phyloP scores from a whole-genome alignment of 2,888 invertebrate species.

The Mayetiola destructor region DNA sequence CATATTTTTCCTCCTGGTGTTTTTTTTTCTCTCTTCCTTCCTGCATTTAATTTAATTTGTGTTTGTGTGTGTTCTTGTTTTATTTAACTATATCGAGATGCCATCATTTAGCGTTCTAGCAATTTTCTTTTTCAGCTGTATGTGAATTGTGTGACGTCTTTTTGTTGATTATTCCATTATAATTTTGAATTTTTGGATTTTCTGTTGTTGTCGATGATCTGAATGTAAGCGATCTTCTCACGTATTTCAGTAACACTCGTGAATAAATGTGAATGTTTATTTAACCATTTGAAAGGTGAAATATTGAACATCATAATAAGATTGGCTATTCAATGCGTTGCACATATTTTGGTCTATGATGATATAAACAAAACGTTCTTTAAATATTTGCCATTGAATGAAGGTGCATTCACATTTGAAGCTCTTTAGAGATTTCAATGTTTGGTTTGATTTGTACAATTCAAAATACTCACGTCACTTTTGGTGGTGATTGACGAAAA shows the following conservation, averaged over 20 bases:
- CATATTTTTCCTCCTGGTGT: neutral
- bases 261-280: conserved; percentile 4
- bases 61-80: neutral
- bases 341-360: no score
- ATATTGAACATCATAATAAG: neutral
- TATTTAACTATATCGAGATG: neutral
- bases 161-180: no score
- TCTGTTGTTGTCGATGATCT: conserved; percentile 1
- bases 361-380: neutral
- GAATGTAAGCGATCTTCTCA: neutral
- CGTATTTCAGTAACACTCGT: neutral
- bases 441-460: no score
- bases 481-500: no score
- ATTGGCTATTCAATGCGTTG: neutral
- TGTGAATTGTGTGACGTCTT: no score
- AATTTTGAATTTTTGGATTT: no score
- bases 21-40: neutral
- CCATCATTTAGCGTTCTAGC: no score
- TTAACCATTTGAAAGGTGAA: neutral
- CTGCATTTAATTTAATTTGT: neutral
- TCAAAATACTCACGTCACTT: no score
- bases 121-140: no score
- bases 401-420: no score
- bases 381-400: no score
- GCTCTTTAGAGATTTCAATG: no score